Base-by-base conservation (phyloP, 1,140 invertebrate species). In the Tetragnatha versicolor region DNA sequence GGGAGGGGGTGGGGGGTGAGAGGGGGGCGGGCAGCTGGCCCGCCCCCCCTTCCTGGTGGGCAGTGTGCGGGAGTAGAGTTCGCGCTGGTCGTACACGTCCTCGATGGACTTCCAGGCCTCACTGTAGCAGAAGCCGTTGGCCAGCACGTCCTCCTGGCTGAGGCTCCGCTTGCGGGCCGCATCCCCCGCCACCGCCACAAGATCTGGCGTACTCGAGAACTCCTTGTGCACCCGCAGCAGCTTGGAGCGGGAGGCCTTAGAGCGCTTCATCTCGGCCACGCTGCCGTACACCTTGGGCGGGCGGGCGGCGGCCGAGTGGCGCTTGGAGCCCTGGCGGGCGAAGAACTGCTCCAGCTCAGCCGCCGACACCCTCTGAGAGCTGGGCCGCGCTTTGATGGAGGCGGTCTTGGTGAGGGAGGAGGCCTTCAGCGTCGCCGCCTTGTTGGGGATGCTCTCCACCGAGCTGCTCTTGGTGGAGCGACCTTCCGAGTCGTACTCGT, bases 211-310 rank as follows among this genome's bases (percentile, higher is more conserved):
- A 61, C 93, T 94, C 84, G 95, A 93, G 86, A 95, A 96, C 79
- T 92, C 92, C 70, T 94, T 90, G 81, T 94, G 92, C 17, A 82
- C 79, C 75, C 83, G 73, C 25, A 68, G 82, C 53, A 81, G 29
- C 77, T 79, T 77, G 47, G 75, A 51, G 81, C 69, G 63, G 68
- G 73, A 81, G 55, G 69, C 80, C 88, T 90, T 85, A 81, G 89
- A 89, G 37, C 93, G 89, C 86, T 97, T 97, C 95, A 97, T 97
- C 86, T 97, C 94, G 0, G 95, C 93, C 60, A 97, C 94, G 85
- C 94, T 97, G 51, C 94, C 93, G 86, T 97, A 97, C 29, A 97
- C 94, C 82, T 92, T 88, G 2, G 89, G 88, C 31, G 89, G 89
- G 82, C 90, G 89, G 61, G 25, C 33, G 31, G 37, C n/a, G 14